Evolutionary conservation across 1,140 invertebrate species (phyloP).

Genomic region (Drosophila sechellia): DNA sequence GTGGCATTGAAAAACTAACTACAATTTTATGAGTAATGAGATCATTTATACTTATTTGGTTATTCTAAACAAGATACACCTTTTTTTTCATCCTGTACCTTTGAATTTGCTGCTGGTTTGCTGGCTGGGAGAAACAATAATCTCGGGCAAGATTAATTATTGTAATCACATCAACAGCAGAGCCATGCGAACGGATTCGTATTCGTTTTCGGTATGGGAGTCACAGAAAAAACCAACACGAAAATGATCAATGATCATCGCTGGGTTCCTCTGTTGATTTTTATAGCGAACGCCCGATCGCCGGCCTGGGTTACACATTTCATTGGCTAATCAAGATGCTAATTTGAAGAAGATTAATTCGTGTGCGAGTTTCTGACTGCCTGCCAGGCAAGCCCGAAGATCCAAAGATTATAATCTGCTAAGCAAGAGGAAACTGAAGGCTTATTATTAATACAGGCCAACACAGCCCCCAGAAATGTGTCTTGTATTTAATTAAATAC

Average conservation of each 20-base stretch:
- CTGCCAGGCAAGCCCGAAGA: slow-evolving; percentile 50
- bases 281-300: slow-evolving; percentile 61
- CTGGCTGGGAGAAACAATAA: slow-evolving; percentile 58
- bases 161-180: slow-evolving; percentile 84
- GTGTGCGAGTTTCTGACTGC: slow-evolving; percentile 62
- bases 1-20: too few species aligned
- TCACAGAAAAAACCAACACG: slow-evolving; percentile 22
- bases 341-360: slow-evolving; percentile 84
- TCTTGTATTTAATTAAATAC: slow-evolving; percentile 73
- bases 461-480: slow-evolving; percentile 42
- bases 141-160: slow-evolving; percentile 83
- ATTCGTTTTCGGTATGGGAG: slow-evolving; percentile 17
- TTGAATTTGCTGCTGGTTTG: slow-evolving; percentile 48
- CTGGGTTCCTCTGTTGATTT: slow-evolving; percentile 71
- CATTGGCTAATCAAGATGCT: slow-evolving; percentile 84
- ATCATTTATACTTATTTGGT: too few species aligned
- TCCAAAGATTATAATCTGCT: slow-evolving; percentile 61
- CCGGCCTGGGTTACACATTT: slow-evolving; percentile 77
- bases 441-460: slow-evolving; percentile 68
- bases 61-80: too few species aligned
- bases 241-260: slow-evolving; percentile 81
- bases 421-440: slow-evolving; percentile 59
- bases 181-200: slow-evolving; percentile 57
- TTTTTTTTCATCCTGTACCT: slow-evolving; percentile 9
- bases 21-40: too few species aligned